Evolutionary conservation across 1,140 invertebrate genomes (phyloP).

Genomic region (Armadillidium nasatum): DNA sequence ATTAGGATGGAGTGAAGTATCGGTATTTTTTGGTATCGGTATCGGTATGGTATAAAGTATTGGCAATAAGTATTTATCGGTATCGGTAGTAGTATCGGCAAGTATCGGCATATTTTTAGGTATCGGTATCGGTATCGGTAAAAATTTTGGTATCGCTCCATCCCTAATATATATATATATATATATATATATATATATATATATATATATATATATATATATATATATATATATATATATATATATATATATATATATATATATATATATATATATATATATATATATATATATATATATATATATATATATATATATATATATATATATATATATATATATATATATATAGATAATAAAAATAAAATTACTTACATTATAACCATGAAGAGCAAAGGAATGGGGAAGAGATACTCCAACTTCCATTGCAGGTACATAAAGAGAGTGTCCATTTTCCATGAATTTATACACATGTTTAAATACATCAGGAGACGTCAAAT

Average conservation of each 20-base stretch:
- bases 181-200: too few relatives aligned
- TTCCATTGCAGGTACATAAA: slow-evolving; percentile 41
- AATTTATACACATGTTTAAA: slow-evolving; percentile 34
- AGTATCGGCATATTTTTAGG: too few relatives aligned
- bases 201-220: too few relatives aligned
- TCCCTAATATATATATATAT: too few relatives aligned
- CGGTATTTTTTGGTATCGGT: neutral
- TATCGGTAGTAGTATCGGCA: too few relatives aligned
- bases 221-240: neutral
- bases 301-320: neutral
- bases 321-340: neutral
- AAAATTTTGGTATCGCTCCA: too few relatives aligned
- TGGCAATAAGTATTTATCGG: too few relatives aligned
- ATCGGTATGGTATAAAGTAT: too few relatives aligned
- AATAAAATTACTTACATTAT: slow-evolving; percentile 36
- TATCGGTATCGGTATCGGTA: too few relatives aligned
- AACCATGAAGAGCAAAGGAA: slow-evolving; percentile 33
- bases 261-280: too few relatives aligned
- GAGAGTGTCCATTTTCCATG: slow-evolving; percentile 38
- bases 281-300: neutral
- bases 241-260: neutral
- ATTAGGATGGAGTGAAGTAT: neutral
- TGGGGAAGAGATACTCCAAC: slow-evolving; percentile 32
- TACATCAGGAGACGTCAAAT: slow-evolving; percentile 36
- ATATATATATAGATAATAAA: neutral